Evolutionary conservation across 2,888 invertebrate species (phyloP).

Genomic region (Folsomia manolachei): DNA sequence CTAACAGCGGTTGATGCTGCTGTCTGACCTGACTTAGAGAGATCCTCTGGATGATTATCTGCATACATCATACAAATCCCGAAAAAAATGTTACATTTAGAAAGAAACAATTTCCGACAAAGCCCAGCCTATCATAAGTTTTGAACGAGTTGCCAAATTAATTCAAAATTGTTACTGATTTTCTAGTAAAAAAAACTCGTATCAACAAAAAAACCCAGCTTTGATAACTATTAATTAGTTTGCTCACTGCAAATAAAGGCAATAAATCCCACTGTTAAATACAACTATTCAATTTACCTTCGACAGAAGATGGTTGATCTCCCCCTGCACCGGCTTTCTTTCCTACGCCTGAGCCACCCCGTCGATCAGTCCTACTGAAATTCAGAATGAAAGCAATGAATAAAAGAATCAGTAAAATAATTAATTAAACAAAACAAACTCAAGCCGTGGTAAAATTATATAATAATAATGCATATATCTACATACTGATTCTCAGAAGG

Average conservation of each 20-base stretch:
- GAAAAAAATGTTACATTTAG: background rate
- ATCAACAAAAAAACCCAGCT: background rate
- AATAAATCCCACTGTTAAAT: constrained; percentile 3
- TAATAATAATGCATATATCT: no score
- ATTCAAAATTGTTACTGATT: background rate
- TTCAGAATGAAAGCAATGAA: constrained; percentile 6
- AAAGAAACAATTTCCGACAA: background rate
- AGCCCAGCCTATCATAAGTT: no score
- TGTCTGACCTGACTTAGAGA: constrained; percentile 33
- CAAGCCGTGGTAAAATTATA: no score
- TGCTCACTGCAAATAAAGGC: no score
- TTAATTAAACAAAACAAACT: no score
- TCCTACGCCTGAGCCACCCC: background rate
- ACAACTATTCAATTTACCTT: constrained; percentile 38
- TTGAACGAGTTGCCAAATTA: background rate
- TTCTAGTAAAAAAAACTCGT: background rate
- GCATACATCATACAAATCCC: constrained; percentile 28
- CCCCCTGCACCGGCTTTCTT: constrained; percentile 44
- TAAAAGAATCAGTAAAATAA: no score
- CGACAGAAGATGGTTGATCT: constrained; percentile 40
- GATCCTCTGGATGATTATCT: constrained; percentile 45
- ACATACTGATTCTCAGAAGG: constrained; percentile 44
- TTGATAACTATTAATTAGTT: no score
- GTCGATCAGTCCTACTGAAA: constrained; percentile 34
- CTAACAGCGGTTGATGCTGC: constrained; percentile 35